These are phyloP conservation scores for Hydropsyche betteni DNA, from an alignment of 2,888 invertebrate genomes.

Conservation along the genomic window DNA sequence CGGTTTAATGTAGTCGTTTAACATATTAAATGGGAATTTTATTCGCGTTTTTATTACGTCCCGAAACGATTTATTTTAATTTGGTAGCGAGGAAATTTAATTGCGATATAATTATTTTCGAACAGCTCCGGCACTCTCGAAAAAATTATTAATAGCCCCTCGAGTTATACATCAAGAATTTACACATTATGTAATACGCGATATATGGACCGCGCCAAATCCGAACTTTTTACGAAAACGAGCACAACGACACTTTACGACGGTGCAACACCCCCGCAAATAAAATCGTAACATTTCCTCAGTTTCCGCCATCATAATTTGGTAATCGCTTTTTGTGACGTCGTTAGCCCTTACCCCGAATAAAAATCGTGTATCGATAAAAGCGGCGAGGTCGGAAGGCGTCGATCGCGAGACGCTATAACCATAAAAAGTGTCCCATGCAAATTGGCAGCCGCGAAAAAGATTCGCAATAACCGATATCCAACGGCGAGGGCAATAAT, in stretches of 20 bases:
- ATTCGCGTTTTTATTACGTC: constrained; percentile 47
- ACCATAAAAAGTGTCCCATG: constrained; percentile 45
- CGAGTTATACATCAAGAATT: constrained; percentile 5
- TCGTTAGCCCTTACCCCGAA: not conserved
- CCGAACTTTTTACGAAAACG: not conserved
- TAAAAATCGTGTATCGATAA: constrained; percentile 26
- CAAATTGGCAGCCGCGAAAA: constrained; percentile 46
- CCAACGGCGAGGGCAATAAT: constrained; percentile 44
- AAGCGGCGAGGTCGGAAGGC: constrained; percentile 6
- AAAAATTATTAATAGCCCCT: constrained; percentile 16
- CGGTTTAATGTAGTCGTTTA: constrained; percentile 47
- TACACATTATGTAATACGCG: not conserved
- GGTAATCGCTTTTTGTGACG: constrained; percentile 12
- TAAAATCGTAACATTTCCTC: not conserved
- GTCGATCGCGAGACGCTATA: constrained; percentile 25
- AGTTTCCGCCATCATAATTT: constrained; percentile 6
- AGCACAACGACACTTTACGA: too few relatives aligned
- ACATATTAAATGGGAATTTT: constrained; percentile 48
- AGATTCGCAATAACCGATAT: constrained; percentile 48
- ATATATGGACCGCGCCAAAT: not conserved
- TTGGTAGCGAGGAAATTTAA: constrained; percentile 39
- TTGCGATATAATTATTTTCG: constrained; percentile 27
- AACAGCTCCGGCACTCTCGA: constrained; percentile 12
- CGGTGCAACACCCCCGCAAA: too few relatives aligned
- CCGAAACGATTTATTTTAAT: constrained; percentile 45